phyloP scores from a whole-genome alignment of 2,888 invertebrate genomes.

The Melanotus villosus region DNA sequence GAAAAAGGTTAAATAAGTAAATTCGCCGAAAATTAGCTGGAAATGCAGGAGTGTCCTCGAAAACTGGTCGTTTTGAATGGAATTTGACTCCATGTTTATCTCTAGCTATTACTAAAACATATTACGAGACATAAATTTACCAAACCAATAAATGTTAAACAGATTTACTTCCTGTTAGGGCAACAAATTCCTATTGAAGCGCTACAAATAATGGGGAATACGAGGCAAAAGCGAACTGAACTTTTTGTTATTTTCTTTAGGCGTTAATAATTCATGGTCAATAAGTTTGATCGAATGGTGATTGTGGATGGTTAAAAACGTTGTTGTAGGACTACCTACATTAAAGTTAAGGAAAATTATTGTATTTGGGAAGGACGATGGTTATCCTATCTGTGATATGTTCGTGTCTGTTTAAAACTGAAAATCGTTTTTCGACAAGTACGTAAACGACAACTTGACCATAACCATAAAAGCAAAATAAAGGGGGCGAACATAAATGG shows the following conservation, averaged over 20 bases:
- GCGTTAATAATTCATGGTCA: neutral
- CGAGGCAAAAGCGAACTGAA: neutral
- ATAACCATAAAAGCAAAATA: slow-evolving; percentile 22
- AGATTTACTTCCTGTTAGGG: slow-evolving; percentile 43
- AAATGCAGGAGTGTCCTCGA: neutral
- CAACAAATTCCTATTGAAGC: slow-evolving; percentile 39
- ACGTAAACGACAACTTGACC: slow-evolving; percentile 19
- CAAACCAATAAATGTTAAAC: slow-evolving; percentile 45
- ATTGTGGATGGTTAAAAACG: too few relatives aligned
- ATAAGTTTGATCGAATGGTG: too few relatives aligned
- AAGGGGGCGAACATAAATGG: slow-evolving; percentile 18
- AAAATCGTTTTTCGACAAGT: slow-evolving; percentile 10
- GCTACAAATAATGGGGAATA: slow-evolving; percentile 35
- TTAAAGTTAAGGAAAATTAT: too few relatives aligned
- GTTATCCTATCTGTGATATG: neutral
- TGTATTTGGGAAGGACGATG: too few relatives aligned
- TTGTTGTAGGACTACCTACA: too few relatives aligned
- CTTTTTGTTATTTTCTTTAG: neutral
- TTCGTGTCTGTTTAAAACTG: slow-evolving; percentile 7
- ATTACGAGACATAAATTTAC: slow-evolving; percentile 44
- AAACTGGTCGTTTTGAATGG: slow-evolving; percentile 16
- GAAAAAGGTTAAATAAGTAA: too few relatives aligned
- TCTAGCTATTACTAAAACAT: slow-evolving; percentile 35
- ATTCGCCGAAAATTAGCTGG: neutral
- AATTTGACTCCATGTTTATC: slow-evolving; percentile 34